Percentiles rank a stretch among this genome's conserved stretches.
These are phyloP conservation scores for Mythimna ferrago DNA, from an alignment of 2,888 invertebrate genomes.

Conservation along the genomic window DNA sequence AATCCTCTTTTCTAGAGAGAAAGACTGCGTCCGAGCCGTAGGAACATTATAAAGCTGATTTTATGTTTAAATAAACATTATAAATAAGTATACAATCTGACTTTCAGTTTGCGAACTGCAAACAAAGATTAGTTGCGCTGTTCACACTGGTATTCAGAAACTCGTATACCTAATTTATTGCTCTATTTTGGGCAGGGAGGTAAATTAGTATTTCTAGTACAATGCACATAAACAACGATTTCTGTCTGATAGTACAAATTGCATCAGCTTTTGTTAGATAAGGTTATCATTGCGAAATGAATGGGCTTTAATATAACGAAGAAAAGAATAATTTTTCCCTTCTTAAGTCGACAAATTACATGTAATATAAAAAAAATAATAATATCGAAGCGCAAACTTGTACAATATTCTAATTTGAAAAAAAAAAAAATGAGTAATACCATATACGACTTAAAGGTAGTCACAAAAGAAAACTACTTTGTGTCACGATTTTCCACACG, in stretches of 20 bases:
- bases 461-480: too few species aligned
- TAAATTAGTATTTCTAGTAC: conserved; percentile 7
- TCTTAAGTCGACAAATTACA: too few species aligned
- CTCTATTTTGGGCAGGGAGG: neutral
- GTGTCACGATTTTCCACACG: too few species aligned
- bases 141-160: conserved; percentile 14
- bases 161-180: conserved; percentile 16
- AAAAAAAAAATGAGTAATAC: too few species aligned
- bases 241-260: neutral
- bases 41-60: too few species aligned
- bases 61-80: too few species aligned
- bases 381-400: too few species aligned
- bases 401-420: too few species aligned
- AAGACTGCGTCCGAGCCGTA: too few species aligned
- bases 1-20: too few species aligned
- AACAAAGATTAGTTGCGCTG: conserved; percentile 40
- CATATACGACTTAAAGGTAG: too few species aligned
- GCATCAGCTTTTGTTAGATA: neutral
- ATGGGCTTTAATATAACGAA: neutral
- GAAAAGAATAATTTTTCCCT: neutral
- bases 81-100: neutral
- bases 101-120: conserved; percentile 12
- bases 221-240: neutral
- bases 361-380: too few species aligned
- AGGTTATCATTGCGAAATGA: neutral